These are phyloP conservation scores for Drosophila cardini DNA, from an alignment of 1,140 invertebrate species.

Conservation along the genomic window DNA sequence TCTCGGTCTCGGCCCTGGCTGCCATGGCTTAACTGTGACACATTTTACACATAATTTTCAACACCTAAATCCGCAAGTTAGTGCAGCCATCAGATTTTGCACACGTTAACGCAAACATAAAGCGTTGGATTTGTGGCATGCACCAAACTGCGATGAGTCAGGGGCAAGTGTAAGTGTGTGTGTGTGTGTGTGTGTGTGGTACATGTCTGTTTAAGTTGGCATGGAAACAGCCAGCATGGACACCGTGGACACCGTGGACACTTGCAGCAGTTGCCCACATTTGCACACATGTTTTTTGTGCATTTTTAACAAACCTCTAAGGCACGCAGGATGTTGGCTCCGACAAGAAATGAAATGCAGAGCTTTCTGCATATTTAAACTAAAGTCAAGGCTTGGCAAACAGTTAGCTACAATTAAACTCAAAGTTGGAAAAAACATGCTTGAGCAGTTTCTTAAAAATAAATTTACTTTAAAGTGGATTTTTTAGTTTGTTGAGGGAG, in stretches of 20 bases:
- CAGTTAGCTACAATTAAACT: background rate
- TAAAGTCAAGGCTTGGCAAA: conserved; percentile 10
- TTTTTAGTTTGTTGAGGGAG: too few species aligned
- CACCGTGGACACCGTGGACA: background rate
- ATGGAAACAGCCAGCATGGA: conserved; percentile 11
- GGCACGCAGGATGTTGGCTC: background rate
- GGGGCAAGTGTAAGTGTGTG: conserved; percentile 15
- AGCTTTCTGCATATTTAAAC: conserved; percentile 46
- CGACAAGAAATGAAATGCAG: conserved; percentile 45
- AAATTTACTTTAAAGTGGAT: background rate
- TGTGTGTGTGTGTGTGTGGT: background rate
- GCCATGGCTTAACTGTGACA: conserved; percentile 76
- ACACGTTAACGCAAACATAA: conserved; percentile 81
- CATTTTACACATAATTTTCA: conserved; percentile 83
- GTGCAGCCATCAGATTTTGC: conserved; percentile 81
- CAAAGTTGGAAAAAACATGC: background rate
- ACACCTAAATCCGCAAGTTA: conserved; percentile 82
- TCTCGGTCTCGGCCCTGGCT: conserved; percentile 9
- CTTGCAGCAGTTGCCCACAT: conserved; percentile 7
- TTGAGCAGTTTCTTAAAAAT: background rate
- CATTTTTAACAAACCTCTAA: conserved; percentile 55
- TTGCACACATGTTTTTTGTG: conserved; percentile 39
- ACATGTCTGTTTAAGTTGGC: conserved; percentile 6
- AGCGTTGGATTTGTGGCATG: conserved; percentile 71
- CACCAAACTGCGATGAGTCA: background rate